phyloP scores from a whole-genome alignment of 2,888 invertebrate genomes.

The Pristionchus japonicus region DNA sequence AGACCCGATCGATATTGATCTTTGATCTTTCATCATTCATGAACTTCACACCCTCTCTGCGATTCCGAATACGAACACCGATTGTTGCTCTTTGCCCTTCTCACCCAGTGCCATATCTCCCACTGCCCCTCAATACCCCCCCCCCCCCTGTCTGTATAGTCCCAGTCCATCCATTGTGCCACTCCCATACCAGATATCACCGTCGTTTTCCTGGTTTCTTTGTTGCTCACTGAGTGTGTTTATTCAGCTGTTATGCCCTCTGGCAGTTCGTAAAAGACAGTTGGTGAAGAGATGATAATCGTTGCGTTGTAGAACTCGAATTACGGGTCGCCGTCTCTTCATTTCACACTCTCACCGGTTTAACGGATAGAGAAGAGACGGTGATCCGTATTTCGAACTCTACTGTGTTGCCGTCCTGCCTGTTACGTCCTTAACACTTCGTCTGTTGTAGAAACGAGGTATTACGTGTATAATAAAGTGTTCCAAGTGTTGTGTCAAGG shows the following conservation, averaged over 20 bases:
- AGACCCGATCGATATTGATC: background rate
- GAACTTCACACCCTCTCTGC: background rate
- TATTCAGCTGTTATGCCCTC: background rate
- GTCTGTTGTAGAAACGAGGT: background rate
- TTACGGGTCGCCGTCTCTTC: too few species aligned
- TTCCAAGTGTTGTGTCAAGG: background rate
- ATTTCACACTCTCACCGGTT: too few species aligned
- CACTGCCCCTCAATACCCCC: background rate
- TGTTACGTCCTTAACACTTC: background rate
- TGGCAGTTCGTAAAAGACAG: background rate
- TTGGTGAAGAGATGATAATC: background rate
- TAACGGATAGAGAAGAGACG: too few species aligned
- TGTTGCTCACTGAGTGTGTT: background rate
- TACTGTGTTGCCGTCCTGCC: background rate
- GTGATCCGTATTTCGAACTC: too few species aligned
- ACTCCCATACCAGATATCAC: background rate
- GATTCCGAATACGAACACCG: background rate
- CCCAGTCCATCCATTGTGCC: background rate
- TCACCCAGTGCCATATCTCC: background rate
- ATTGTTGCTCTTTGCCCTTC: background rate
- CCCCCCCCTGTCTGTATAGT: constrained; percentile 5
- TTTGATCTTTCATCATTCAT: constrained; percentile 16
- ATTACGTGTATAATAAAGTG: background rate
- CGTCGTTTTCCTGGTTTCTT: background rate
- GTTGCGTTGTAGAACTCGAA: too few species aligned